Conservation (phyloP, 2,888 invertebrate species). For the Carcina quercana region DNA sequence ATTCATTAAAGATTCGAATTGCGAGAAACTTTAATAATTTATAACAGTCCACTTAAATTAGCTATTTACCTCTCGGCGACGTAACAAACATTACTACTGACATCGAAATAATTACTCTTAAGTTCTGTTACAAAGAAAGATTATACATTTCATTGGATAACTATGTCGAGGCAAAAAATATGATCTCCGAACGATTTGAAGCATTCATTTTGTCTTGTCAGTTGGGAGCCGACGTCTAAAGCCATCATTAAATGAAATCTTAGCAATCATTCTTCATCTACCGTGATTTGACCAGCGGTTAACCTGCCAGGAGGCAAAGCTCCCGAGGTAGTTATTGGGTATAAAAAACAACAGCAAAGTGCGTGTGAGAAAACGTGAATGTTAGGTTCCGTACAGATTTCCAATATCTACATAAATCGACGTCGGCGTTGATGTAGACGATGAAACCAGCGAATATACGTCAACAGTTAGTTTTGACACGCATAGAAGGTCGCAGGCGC, state of each 20-base stretch:
- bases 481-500: no score
- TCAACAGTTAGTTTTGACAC: no score
- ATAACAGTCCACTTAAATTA: slow-evolving; percentile 1
- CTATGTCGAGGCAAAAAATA: slow-evolving; percentile 24
- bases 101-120: no score
- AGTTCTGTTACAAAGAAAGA: slow-evolving; percentile 33
- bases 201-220: slow-evolving; percentile 44
- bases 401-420: no score
- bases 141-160: slow-evolving; percentile 49
- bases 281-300: slow-evolving; percentile 56
- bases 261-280: slow-evolving; percentile 71
- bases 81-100: no score
- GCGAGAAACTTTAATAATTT: slow-evolving; percentile 6
- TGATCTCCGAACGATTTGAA: slow-evolving; percentile 26
- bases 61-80: no score
- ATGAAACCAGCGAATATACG: no score
- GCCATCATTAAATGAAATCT: slow-evolving; percentile 65
- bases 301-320: slow-evolving; percentile 46
- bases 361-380: no score
- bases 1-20: slow-evolving; percentile 5
- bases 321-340: slow-evolving; percentile 46
- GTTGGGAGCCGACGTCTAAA: slow-evolving; percentile 45
- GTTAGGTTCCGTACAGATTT: no score
- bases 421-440: no score
- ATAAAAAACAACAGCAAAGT: slow-evolving; percentile 27